Evolutionary conservation across 2,113 vertebrate species (phyloP), one percentile per base, ranked within the genome.

Genomic region (Barbus barbus): DNA sequence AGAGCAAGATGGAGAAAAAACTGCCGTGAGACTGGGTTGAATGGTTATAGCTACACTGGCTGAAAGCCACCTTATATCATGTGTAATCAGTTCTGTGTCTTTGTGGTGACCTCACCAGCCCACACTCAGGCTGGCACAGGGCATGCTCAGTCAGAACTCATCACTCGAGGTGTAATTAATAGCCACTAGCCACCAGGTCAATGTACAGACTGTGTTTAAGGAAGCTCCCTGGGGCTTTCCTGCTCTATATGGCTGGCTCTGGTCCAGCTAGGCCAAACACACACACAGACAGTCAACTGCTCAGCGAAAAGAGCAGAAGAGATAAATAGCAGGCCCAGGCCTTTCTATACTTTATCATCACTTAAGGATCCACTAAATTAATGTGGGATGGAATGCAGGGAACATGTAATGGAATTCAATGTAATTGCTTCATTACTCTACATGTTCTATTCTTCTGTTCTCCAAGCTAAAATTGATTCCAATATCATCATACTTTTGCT

Each of bases 81-180:
- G 18, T 78, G 56, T 74, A 78, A 84, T 86, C 72, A 78, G 46
- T 28, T 78, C 1, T 41, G 31, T 76, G 18, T 67, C 44, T 81
- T 73, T 84, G 31, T 87, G 46, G 8, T 3, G 75, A 84, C 75
- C 61, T 41, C 13, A 58, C 31, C 22, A 84, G 63, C 44, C 61
- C 60, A 60, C 28, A 24, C 46, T 28, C n/a, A 53, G 28, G 61
- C 28, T 61, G 73, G 31, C 53, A 78, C 28, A 77, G 63, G 36
- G 20, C 67, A 41, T 28, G 44, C 28, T 61, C 24, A 48, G 53
- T 51, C 26, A 48, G 28, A 60, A 31, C 48, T 60, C 36, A 44
- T 72, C 63, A 73, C 36, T 44, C 5, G 28, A 53, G 31, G 38
- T 79, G 75, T 65, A 86, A 79, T 86, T 79, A 79, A 86, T 80